A percentile compares a stretch with the other conserved stretches of the same genome.
These are phyloP conservation scores for Bothrops jararaca DNA, from an alignment of 2,113 vertebrate genomes.

Conservation along the genomic window DNA sequence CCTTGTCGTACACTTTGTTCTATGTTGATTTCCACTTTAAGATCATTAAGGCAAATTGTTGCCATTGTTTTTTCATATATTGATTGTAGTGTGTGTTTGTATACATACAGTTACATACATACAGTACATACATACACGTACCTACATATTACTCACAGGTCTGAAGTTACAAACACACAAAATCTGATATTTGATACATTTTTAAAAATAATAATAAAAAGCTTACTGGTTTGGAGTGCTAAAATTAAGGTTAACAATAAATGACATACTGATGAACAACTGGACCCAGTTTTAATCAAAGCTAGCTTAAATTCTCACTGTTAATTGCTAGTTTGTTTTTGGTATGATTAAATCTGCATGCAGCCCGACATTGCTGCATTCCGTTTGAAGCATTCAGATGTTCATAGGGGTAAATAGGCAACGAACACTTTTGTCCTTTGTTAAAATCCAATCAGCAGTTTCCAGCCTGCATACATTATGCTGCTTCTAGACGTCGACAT, in stretches of 20 bases:
- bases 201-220: neutral
- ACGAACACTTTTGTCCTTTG: neutral
- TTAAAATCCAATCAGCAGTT: slow-evolving; percentile 9
- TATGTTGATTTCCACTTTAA: too few species aligned
- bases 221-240: neutral
- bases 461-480: slow-evolving; percentile 16
- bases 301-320: neutral
- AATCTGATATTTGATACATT: too few species aligned
- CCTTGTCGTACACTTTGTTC: too few species aligned
- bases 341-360: neutral
- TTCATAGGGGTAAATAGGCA: neutral
- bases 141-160: neutral
- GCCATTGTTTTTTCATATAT: too few species aligned
- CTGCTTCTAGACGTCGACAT: slow-evolving; percentile 71
- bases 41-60: too few species aligned
- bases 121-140: neutral
- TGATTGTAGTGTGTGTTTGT: neutral
- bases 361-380: neutral
- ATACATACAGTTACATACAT: neutral
- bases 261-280: neutral
- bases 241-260: neutral
- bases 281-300: neutral
- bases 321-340: neutral
- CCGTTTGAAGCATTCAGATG: fast-evolving
- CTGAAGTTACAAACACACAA: neutral